Base-by-base conservation (phyloP, 2,888 invertebrate species). In the Ophonus ardosiacus region DNA sequence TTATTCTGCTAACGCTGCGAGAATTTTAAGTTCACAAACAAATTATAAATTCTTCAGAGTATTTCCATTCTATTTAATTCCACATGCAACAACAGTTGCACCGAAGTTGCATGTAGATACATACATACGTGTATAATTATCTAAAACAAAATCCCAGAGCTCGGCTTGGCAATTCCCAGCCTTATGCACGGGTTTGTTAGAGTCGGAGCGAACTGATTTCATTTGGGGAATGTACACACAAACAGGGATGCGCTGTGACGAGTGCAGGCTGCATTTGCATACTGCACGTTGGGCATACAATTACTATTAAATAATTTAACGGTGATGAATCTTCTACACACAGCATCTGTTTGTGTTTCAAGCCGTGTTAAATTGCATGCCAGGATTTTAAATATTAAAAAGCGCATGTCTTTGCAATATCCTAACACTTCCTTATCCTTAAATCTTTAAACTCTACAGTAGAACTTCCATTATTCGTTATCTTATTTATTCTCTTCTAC, bases 301-400 rank as follows among this genome's bases (percentile, higher is more conserved):
- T 85, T 85, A 71, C 59, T 80, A 80, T 79, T 65, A 85, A 85
- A 85, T 85, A 85, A 85, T 85, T 85, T 85, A 85, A 80, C 71
- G 79, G 57, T 80, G 85, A 85, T 85, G 85, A 80, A 85, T 85
- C 85, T 85, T 79, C 71, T 57, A 85, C 84, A 84, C 76, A 84
- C 51, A 43, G 43, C 84, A 78, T 84, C 78, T 84, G 84, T 84
- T 84, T 84, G 65, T 24, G 13, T 13, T 51, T 1, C 43, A 31
- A 13, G 10, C 43, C 10, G 43, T 51, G 43, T 51, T 7, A 51
- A 51, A 51, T 13, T 51, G 43, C 43, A 51, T 51, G 43, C 43
- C 13, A 8, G 43, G 43, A 51, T 13, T 51, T 8, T 13, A 51
- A 51, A 51, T 51, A 51, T 51, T 51, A 51, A 51, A 51, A 51